Percentiles rank a stretch among this genome's conserved stretches.
These are phyloP conservation scores for Cephalotes varians DNA, from an alignment of 2,888 invertebrate species.

Conservation along the genomic window DNA sequence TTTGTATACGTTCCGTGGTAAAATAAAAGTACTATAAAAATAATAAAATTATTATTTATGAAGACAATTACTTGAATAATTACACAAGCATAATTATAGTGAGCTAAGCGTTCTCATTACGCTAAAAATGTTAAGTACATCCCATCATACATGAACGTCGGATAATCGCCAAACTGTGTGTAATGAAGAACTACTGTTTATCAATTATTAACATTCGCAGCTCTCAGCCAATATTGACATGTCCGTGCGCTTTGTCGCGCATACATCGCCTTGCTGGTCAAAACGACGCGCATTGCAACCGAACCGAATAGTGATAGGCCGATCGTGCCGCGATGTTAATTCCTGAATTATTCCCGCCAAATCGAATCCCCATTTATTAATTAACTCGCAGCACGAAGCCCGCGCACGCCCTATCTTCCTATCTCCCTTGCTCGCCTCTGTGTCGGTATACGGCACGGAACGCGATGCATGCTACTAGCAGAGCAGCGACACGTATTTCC, in stretches of 20 bases:
- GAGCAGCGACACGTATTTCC: constrained; percentile 70
- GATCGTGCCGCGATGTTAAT: constrained; percentile 69
- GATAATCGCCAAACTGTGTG: background rate
- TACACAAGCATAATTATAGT: background rate
- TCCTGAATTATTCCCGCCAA: constrained; percentile 68
- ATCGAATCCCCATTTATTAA: constrained; percentile 75
- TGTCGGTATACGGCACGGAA: constrained; percentile 31
- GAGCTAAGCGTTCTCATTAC: background rate
- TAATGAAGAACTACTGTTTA: constrained; percentile 11
- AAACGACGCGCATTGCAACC: constrained; percentile 25
- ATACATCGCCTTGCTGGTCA: constrained; percentile 43
- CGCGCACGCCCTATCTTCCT: background rate
- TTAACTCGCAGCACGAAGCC: constrained; percentile 65
- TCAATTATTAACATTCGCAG: constrained; percentile 39
- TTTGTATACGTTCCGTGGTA: background rate
- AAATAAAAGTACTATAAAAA: background rate
- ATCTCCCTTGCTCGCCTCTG: background rate
- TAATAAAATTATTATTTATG: background rate
- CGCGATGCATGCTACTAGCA: constrained; percentile 31
- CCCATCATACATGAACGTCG: background rate
- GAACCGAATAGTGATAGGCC: constrained; percentile 58
- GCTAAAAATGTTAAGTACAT: background rate
- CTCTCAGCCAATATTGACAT: constrained; percentile 40
- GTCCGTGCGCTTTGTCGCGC: constrained; percentile 26
- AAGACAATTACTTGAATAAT: background rate